These are phyloP conservation scores for Wiebesia pumilae DNA, from an alignment of 1,140 invertebrate species.

Conservation along the genomic window DNA sequence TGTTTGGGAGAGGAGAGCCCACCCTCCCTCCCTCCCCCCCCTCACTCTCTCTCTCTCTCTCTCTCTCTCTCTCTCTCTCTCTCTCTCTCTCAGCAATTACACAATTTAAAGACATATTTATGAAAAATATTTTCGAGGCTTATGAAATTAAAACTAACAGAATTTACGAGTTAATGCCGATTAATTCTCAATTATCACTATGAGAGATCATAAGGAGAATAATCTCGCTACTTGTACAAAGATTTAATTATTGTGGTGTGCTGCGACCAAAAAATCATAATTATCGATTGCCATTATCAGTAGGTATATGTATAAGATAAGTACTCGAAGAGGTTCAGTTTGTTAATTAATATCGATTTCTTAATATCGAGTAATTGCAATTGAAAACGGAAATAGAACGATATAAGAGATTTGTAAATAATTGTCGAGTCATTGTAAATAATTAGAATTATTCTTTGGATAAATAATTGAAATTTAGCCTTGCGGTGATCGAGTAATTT, in stretches of 20 bases:
- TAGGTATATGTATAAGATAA: neutral
- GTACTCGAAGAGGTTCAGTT: neutral
- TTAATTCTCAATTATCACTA: too few relatives aligned
- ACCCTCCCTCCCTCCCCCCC: too few relatives aligned
- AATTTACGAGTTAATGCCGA: too few relatives aligned
- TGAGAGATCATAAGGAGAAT: too few relatives aligned
- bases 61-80: neutral
- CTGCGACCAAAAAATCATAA: neutral
- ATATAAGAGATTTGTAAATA: too few relatives aligned
- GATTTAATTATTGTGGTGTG: neutral
- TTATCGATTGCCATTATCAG: neutral
- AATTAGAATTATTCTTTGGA: neutral
- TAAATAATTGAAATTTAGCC: neutral
- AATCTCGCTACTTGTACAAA: neutral
- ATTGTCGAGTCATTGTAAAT: neutral
- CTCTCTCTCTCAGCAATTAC: neutral
- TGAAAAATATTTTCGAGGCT: neutral
- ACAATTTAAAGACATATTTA: neutral
- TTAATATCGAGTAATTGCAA: neutral
- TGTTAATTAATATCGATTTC: slow-evolving; percentile 11
- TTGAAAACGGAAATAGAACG: neutral
- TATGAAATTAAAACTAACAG: neutral
- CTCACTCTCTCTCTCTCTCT: neutral
- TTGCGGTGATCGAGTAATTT: neutral
- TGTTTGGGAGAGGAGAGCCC: too few relatives aligned